phyloP scores from a whole-genome alignment of 2,113 vertebrate species.

The Andinoacara biseriatus region DNA sequence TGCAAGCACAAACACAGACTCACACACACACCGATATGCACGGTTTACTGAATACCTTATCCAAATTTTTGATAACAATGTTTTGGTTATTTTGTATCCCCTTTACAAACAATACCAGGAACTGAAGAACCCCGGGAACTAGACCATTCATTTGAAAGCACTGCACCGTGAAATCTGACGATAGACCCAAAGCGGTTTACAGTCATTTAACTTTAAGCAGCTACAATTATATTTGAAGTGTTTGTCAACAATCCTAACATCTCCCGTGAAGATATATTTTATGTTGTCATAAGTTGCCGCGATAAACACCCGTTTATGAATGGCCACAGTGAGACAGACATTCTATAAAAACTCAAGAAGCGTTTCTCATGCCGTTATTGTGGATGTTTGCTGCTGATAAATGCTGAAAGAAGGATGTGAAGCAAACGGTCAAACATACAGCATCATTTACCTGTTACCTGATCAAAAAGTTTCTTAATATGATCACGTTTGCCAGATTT shows the following conservation, averaged over 20 bases:
- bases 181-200: neutral
- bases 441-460: neutral
- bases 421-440: neutral
- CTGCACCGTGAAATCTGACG: neutral
- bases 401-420: neutral
- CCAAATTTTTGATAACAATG: neutral
- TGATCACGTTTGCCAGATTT: neutral
- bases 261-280: neutral
- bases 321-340: neutral
- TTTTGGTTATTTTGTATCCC: neutral
- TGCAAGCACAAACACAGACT: neutral
- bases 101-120: neutral
- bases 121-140: neutral
- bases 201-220: rapidly evolving
- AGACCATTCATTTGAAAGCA: neutral
- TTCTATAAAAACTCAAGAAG: neutral
- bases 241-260: too few relatives aligned
- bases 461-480: neutral
- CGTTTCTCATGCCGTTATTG: neutral
- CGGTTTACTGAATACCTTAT: neutral
- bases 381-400: neutral
- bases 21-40: constrained; percentile 6
- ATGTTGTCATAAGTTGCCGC: neutral
- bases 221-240: neutral
- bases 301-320: neutral